Percentiles rank a stretch among this genome's conserved stretches.
phyloP scores from a whole-genome alignment of 2,888 invertebrate genomes.

The Drosophila tanythrix region DNA sequence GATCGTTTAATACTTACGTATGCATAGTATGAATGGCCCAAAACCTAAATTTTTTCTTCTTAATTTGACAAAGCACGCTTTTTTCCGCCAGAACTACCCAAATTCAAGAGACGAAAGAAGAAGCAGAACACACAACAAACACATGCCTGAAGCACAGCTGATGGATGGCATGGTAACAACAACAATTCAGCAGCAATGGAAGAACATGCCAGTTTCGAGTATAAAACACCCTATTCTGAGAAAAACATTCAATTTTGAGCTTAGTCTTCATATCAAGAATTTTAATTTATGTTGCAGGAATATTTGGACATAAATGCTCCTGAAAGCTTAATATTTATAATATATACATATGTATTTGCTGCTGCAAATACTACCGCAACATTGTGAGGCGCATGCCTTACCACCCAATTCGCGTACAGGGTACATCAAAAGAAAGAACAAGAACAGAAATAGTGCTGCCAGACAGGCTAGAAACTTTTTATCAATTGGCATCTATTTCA shows the following conservation, averaged over 20 bases:
- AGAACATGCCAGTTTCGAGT: not conserved
- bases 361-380: not conserved
- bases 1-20: slow-evolving; percentile 52
- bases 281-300: not conserved
- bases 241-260: too few relatives aligned
- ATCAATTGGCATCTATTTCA: slow-evolving; percentile 69
- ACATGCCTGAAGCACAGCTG: slow-evolving; percentile 56
- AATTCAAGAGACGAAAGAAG: slow-evolving; percentile 50
- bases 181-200: slow-evolving; percentile 14
- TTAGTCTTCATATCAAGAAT: not conserved
- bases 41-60: slow-evolving; percentile 36
- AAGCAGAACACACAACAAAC: slow-evolving; percentile 58
- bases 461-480: slow-evolving; percentile 24
- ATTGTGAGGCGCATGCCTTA: not conserved
- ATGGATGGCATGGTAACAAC: slow-evolving; percentile 50
- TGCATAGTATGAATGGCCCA: slow-evolving; percentile 53
- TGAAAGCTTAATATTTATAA: not conserved
- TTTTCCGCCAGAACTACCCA: slow-evolving; percentile 52
- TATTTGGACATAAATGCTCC: not conserved
- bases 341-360: not conserved
- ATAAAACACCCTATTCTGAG: slow-evolving; percentile 20
- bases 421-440: slow-evolving; percentile 13
- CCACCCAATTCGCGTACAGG: not conserved
- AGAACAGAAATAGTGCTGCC: slow-evolving; percentile 23
- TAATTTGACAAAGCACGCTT: slow-evolving; percentile 55